phyloP scores from a whole-genome alignment of 2,888 invertebrate species.

The Julus scanicus region DNA sequence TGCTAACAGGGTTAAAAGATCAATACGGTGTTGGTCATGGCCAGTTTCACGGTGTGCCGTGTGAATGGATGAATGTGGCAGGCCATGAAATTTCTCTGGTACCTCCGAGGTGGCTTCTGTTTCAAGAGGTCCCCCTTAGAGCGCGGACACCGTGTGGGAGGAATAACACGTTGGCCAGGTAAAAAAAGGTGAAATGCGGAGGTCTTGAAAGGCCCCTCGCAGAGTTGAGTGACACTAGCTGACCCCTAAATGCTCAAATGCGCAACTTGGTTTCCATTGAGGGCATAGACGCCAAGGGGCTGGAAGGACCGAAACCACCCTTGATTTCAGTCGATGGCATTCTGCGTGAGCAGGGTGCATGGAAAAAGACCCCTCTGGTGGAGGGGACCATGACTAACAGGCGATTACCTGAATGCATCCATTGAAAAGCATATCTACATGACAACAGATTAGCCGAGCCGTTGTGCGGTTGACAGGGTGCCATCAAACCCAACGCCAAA shows the following conservation, averaged over 20 bases:
- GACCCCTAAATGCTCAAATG: slow-evolving; percentile 48
- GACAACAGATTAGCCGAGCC: slow-evolving; percentile 51
- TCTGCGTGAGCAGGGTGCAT: background rate
- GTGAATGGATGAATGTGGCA: background rate
- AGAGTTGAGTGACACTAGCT: slow-evolving; percentile 35
- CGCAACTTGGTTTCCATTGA: slow-evolving; percentile 41
- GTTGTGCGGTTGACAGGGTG: slow-evolving; percentile 40
- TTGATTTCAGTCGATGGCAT: background rate
- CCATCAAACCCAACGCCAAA: slow-evolving; percentile 39
- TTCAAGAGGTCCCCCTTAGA: background rate
- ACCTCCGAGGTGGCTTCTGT: background rate
- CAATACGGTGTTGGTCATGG: background rate
- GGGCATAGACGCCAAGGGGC: background rate
- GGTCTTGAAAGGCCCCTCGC: slow-evolving; percentile 32
- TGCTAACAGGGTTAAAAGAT: background rate
- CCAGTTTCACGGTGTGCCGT: background rate
- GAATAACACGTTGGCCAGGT: background rate
- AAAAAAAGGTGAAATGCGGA: background rate
- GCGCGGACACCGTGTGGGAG: background rate
- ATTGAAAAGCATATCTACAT: slow-evolving; percentile 52
- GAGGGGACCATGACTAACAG: background rate
- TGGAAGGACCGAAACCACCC: background rate
- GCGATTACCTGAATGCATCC: slow-evolving; percentile 49
- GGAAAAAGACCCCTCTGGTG: background rate
- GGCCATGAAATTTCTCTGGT: background rate